These are phyloP conservation scores for Leptodirus hochenwartii DNA, from an alignment of 2,888 invertebrate genomes.

Conservation along the genomic window DNA sequence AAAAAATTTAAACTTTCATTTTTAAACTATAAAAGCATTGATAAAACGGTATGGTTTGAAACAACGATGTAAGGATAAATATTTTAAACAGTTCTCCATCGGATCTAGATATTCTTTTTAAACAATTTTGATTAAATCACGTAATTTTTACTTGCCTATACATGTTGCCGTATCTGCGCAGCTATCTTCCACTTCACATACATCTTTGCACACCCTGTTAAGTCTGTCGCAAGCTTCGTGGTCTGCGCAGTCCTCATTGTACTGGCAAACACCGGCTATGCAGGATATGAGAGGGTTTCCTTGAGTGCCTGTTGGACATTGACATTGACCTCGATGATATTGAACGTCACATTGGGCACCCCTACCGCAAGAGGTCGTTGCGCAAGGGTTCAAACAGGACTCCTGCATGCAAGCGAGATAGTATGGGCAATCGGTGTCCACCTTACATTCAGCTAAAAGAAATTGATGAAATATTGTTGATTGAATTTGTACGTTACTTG, in stretches of 20 bases:
- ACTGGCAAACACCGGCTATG: conserved; percentile 66
- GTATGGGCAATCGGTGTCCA: conserved; percentile 65
- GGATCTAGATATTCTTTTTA: no score
- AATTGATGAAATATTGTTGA: background rate
- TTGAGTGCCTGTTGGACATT: conserved; percentile 70
- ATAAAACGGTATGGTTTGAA: no score
- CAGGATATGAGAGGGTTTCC: conserved; percentile 70
- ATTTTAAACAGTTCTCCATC: no score
- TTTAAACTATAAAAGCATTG: no score
- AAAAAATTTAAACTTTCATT: no score
- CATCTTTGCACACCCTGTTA: conserved; percentile 65
- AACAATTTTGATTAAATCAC: no score
- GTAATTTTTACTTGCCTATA: conserved; percentile 42
- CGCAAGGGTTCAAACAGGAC: conserved; percentile 66
- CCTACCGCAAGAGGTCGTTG: conserved; percentile 50
- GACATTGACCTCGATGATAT: conserved; percentile 62
- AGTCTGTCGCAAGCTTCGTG: conserved; percentile 69
- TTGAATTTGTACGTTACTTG: conserved; percentile 1
- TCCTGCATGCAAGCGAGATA: conserved; percentile 63
- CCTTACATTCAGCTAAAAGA: conserved; percentile 57
- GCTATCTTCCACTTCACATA: conserved; percentile 59
- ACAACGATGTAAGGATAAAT: no score
- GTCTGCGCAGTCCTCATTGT: conserved; percentile 76
- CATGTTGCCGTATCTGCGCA: conserved; percentile 69
- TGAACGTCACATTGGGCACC: conserved; percentile 59